Evolutionary conservation across 92 coral and sea anemone genomes (phyloP), one percentile per base, ranked within the genome.

Genomic region (Bergia sp.): DNA sequence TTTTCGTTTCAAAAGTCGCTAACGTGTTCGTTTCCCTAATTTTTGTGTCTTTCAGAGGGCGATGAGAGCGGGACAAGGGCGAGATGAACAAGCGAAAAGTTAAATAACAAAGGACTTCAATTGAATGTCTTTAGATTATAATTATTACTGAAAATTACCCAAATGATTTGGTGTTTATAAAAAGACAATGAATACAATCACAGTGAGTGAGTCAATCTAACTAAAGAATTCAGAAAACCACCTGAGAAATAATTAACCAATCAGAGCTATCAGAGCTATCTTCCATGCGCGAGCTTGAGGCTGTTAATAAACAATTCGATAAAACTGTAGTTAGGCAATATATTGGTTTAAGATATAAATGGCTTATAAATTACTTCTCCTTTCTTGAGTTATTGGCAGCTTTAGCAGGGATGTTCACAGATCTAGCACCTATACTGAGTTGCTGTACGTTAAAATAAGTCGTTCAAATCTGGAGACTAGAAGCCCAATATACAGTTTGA

Each of bases 11-110:
- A 21, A 77, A 77, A 9, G 50, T 77, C 81, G 81, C 81, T 77
- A 77, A 77, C 29, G 29, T 29, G 29, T 77, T 77, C 81, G 81
- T 77, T 77, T 77, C 37, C 44, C 36, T 77, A 13, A 77, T n/a
- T 77, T 76, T 77, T 77, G 81, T 77, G 81, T 77, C 47, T 77
- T 77, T 77, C 81, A 77, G 81, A 77, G 57, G 81, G 81, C 47
- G 53, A 47, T 77, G 81, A 77, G 39, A 74, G 78, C 41, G 81
- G 44, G 47, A 43, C 12, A 36, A 41, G 9, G 13, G 53, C 29
- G 37, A 16, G 29, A 41, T 77, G 43, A 75, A 21, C 81, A 44
- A 77, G 81, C 81, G 44, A 77, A 75, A 15, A 41, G 44, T 41
- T 77, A 41, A 77, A 42, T 5, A 77, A 77, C 81, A 77, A 38